phyloP scores from a whole-genome alignment of 2,797 vertebrate genomes.

The Brotula barbata region DNA sequence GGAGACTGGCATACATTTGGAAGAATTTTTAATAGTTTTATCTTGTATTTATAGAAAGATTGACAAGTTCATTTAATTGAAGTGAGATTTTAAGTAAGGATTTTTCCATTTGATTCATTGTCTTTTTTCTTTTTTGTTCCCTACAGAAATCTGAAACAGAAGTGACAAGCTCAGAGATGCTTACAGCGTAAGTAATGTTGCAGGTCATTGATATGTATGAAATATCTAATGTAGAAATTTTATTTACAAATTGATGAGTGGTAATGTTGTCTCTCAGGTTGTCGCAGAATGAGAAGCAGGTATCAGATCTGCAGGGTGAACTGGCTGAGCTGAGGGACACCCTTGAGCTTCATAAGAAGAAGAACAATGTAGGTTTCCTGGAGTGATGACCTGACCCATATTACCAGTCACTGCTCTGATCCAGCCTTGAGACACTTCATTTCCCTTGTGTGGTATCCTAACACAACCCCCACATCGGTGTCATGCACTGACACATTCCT shows the following conservation, averaged over 20 bases:
- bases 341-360: slow-evolving; percentile 92
- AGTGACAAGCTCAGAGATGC: slow-evolving; percentile 72
- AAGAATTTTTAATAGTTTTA: too few species aligned
- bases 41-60: too few species aligned
- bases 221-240: too few species aligned
- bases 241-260: too few species aligned
- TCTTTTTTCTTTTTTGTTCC: background rate
- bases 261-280: slow-evolving; percentile 77
- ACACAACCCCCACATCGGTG: slow-evolving; percentile 26
- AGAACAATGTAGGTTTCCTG: slow-evolving; percentile 92
- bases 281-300: slow-evolving; percentile 85
- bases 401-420: slow-evolving; percentile 13
- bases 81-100: too few species aligned
- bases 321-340: slow-evolving; percentile 84
- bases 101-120: slow-evolving; percentile 1
- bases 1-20: too few species aligned
- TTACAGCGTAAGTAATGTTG: slow-evolving; percentile 71
- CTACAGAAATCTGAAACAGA: slow-evolving; percentile 62
- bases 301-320: slow-evolving; percentile 81
- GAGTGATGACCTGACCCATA: slow-evolving; percentile 1
- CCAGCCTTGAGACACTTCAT: slow-evolving; percentile 16
- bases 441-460: slow-evolving; percentile 37
- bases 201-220: too few species aligned
- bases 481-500: slow-evolving; percentile 40
- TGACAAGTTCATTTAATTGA: too few species aligned